Evolutionary conservation across 2,888 invertebrate species (phyloP).

Genomic region (Tyria jacobaeae): DNA sequence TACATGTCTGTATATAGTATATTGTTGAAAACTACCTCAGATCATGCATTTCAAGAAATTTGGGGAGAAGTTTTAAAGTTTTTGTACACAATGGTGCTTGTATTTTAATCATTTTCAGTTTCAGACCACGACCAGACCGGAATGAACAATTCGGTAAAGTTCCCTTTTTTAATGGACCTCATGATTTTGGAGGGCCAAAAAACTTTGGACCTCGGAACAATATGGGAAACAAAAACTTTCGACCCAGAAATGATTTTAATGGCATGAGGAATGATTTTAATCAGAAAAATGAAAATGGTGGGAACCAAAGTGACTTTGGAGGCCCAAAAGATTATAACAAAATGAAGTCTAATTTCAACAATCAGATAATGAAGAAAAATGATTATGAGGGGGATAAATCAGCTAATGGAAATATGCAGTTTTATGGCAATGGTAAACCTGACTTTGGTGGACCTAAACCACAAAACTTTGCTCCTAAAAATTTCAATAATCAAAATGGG

Average conservation of each 20-base stretch:
- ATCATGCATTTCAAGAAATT: background rate
- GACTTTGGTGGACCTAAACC: constrained; percentile 84
- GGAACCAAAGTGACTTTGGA: constrained; percentile 78
- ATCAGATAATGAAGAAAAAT: constrained; percentile 65
- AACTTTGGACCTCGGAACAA: constrained; percentile 79
- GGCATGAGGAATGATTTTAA: constrained; percentile 79
- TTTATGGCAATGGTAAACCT: constrained; percentile 72
- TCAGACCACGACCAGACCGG: constrained; percentile 88
- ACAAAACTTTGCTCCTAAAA: constrained; percentile 74
- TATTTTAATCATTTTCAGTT: constrained; percentile 67
- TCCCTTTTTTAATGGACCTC: constrained; percentile 76
- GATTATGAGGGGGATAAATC: constrained; percentile 75
- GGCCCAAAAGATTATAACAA: constrained; percentile 79
- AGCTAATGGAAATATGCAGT: constrained; percentile 76
- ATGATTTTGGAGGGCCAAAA: constrained; percentile 83
- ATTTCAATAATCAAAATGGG: constrained; percentile 71
- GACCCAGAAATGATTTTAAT: constrained; percentile 82
- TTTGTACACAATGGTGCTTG: constrained; percentile 17
- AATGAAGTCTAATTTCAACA: constrained; percentile 78
- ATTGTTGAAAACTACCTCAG: no score
- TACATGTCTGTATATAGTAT: background rate
- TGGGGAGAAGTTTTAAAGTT: background rate
- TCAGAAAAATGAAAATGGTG: constrained; percentile 73
- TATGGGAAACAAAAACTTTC: constrained; percentile 78
- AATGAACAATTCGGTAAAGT: constrained; percentile 89